Percentiles rank a stretch among this genome's conserved stretches.
Evolutionary conservation across 30 jellyfish, hydroid and myxozoan genomes (phyloP).

Genomic region (Aurelia aurita complex sp. Pacific): DNA sequence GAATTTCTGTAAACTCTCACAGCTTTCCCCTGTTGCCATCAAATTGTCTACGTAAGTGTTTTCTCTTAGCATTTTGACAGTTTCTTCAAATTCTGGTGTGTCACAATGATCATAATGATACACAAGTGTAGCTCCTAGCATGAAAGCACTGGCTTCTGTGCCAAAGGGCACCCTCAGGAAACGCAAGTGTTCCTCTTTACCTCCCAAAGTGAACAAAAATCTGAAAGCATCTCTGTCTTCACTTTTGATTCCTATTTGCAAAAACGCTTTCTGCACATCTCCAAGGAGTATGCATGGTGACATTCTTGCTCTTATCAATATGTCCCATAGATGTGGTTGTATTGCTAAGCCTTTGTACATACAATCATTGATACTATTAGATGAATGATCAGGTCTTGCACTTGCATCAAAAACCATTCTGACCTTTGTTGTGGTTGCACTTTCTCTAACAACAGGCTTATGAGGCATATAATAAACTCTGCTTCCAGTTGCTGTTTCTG

Average conservation of each 20-base stretch:
- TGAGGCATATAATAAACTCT: neutral
- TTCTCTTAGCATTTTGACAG: slow-evolving; percentile 5
- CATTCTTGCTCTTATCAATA: slow-evolving; percentile 5
- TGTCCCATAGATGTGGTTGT: neutral
- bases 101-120: slow-evolving; percentile 10
- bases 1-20: neutral
- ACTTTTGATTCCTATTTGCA: too few relatives aligned
- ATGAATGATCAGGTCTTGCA: neutral
- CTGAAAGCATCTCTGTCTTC: too few relatives aligned
- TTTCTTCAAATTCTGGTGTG: neutral
- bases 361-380: neutral
- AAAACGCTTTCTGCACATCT: too few relatives aligned
- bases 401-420: neutral
- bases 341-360: slow-evolving; percentile 4
- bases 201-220: neutral
- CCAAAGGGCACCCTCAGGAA: slow-evolving; percentile 30
- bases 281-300: neutral
- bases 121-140: slow-evolving; percentile 12
- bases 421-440: neutral
- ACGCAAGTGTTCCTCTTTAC: slow-evolving; percentile 26
- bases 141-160: slow-evolving; percentile 14
- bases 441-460: neutral
- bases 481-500: neutral
- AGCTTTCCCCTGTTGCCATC: neutral
- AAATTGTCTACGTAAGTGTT: slow-evolving; percentile 27